These are phyloP conservation scores for Elegia similella DNA, from an alignment of 2,888 invertebrate genomes.

Conservation along the genomic window DNA sequence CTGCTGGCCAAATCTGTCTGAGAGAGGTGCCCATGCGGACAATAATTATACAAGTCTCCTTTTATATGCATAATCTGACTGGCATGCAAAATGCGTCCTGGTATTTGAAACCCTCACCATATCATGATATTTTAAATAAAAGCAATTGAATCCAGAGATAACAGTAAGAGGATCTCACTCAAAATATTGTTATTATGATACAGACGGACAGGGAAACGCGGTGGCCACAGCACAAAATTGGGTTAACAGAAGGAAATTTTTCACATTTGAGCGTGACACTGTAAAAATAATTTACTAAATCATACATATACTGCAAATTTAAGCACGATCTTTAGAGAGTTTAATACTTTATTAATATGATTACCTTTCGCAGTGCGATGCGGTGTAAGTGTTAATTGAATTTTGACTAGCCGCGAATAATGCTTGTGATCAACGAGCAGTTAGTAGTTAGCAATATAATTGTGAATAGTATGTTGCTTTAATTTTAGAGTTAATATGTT, in stretches of 20 bases:
- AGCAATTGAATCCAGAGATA: conserved; percentile 9
- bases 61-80: conserved; percentile 1
- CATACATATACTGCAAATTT: too few relatives aligned
- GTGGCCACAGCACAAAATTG: background rate
- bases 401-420: too few relatives aligned
- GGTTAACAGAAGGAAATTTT: too few relatives aligned
- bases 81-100: background rate
- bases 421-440: too few relatives aligned
- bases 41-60: background rate
- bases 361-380: too few relatives aligned
- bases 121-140: conserved; percentile 8
- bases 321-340: too few relatives aligned
- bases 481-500: too few relatives aligned
- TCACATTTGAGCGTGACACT: background rate
- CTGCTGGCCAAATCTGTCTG: too few relatives aligned
- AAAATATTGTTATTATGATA: conserved; percentile 12
- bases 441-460: too few relatives aligned
- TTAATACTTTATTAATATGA: too few relatives aligned
- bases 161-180: conserved; percentile 10
- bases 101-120: background rate
- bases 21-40: background rate
- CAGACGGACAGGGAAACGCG: conserved; percentile 1
- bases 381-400: too few relatives aligned
- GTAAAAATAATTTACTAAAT: background rate
- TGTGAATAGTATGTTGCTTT: too few relatives aligned